Percentiles rank a stretch among this genome's conserved stretches.
Evolutionary conservation across 1,140 invertebrate species (phyloP).

Genomic region (Cyphomyrmex costatus): DNA sequence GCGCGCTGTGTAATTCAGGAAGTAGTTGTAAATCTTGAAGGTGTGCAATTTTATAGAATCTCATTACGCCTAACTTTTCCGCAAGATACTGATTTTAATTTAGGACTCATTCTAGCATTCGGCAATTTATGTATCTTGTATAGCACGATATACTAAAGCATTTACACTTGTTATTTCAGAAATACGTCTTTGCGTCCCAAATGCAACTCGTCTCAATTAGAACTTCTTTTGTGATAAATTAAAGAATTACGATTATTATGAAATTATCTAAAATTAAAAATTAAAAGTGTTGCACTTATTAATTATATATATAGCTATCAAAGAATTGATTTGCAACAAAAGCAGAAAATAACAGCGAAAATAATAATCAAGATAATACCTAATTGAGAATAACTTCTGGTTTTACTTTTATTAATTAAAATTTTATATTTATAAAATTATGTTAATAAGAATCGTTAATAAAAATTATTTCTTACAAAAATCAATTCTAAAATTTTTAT

Average conservation of each 20-base stretch:
- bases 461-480: too few relatives aligned
- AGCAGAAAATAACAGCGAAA: conserved; percentile 1
- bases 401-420: too few relatives aligned
- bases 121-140: background rate
- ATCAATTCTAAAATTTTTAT: too few relatives aligned
- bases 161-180: background rate
- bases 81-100: background rate
- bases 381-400: background rate
- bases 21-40: conserved; percentile 40
- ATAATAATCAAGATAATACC: background rate
- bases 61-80: conserved; percentile 41
- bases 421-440: too few relatives aligned
- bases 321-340: background rate
- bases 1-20: conserved; percentile 20
- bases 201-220: too few relatives aligned
- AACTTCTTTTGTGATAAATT: background rate
- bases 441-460: too few relatives aligned
- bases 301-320: too few relatives aligned
- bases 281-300: background rate
- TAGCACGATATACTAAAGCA: background rate
- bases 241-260: background rate
- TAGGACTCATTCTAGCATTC: background rate
- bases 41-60: conserved; percentile 41
- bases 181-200: background rate
- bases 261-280: background rate